Base-by-base conservation (phyloP, 2,113 vertebrate genomes). In the Progne subis region DNA sequence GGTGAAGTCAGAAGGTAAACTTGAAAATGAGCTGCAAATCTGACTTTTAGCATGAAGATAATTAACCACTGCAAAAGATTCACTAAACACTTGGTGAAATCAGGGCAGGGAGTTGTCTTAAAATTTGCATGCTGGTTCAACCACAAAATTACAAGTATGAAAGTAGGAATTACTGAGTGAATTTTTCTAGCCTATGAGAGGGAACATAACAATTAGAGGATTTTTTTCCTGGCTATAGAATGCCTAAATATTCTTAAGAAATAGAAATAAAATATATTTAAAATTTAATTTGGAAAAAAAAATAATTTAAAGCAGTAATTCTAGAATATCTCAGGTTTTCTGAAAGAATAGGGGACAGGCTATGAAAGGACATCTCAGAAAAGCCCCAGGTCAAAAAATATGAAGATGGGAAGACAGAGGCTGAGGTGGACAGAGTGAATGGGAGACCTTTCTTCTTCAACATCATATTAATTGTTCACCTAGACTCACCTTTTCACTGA, bases 41-140 rank as follows among this genome's bases (percentile, higher is more conserved):
- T 88, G 88, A 93, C 79, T 94, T 97, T 93, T 56, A 78, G 63
- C 37, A 50, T 81, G 31, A 86, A 59, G 52, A 88, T 88, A 96
- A 96, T 94, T 94, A 94, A 83, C 75, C 8, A 2, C 59, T 90
- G 82, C 75, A 83, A 76, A 71, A 93, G 34, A 93, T 86, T 93
- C 88, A 70, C 93, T 82, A 81, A 93, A 90, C 90, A 78, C 34
- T 86, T 83, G 34, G 64, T 92, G 68, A 93, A 95, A 75, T 82
- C 68, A 95, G 88, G 85, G 64, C 92, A 92, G 90, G 88, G 94
- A 95, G 75, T 93, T 81, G 90, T 93, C 94, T 88, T 86, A 78
- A 88, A 87, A 93, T 93, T 90, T 96, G 79, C 84, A 88, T 91
- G 56, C 82, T 95, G 63, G 92, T 96, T 95, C 92, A 95, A 92